Evolutionary conservation across 2,888 invertebrate species (phyloP).

Genomic region (Megalurothrips usitatus): DNA sequence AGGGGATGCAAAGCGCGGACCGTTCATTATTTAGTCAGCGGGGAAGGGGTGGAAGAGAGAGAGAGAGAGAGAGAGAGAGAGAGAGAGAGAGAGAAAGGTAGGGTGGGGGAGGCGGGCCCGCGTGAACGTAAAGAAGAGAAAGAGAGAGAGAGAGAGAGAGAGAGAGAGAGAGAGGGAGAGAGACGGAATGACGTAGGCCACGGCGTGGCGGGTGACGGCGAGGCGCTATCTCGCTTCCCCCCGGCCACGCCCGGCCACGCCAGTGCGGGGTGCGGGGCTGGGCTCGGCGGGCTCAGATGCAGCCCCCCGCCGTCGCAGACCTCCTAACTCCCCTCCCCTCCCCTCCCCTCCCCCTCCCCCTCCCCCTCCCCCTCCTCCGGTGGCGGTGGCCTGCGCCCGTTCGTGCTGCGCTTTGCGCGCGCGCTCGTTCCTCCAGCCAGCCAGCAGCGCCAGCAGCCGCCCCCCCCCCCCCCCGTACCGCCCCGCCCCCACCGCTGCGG

Average conservation of each 20-base stretch:
- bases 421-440: not conserved
- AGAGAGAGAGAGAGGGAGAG: not conserved
- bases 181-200: not conserved
- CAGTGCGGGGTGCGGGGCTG: not conserved
- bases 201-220: not conserved
- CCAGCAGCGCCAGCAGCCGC: too few relatives aligned
- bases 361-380: not conserved
- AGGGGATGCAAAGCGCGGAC: slow-evolving; percentile 4
- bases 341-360: not conserved
- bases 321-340: not conserved
- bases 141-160: slow-evolving; percentile 1
- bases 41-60: not conserved
- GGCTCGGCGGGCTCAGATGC: not conserved
- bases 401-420: not conserved
- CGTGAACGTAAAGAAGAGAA: not conserved
- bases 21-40: slow-evolving; percentile 28
- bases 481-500: too few relatives aligned
- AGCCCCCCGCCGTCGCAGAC: not conserved
- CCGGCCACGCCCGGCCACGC: not conserved
- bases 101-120: not conserved
- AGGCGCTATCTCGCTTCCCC: slow-evolving; percentile 13
- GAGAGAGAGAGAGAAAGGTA: not conserved
- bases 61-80: not conserved
- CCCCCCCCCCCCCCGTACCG: too few relatives aligned
- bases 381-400: not conserved